Percentiles rank a stretch among this genome's conserved stretches.
Conservation (phyloP, 2,113 vertebrate species). For the Forbesichthys papilliferus region DNA sequence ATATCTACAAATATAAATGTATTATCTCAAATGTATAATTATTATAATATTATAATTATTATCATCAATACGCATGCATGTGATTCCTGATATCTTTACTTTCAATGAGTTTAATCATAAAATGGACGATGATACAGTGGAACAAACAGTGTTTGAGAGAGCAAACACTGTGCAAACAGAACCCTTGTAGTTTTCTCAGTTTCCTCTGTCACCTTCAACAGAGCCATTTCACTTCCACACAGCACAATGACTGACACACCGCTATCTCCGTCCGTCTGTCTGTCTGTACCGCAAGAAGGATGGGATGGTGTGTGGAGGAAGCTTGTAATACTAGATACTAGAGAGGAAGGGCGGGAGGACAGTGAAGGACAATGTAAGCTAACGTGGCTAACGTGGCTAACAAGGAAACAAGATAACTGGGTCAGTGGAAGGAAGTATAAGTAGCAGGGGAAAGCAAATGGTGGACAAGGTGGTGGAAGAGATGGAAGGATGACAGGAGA, state of each 20-base stretch:
- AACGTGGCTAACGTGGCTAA: constrained; percentile 15
- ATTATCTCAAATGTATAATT: too few relatives aligned
- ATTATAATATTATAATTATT: too few relatives aligned
- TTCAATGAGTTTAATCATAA: too few relatives aligned
- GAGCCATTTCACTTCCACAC: constrained; percentile 39
- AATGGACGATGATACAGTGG: constrained; percentile 1
- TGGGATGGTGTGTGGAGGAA: not conserved
- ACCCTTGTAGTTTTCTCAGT: not conserved
- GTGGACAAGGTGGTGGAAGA: not conserved
- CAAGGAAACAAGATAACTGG: constrained; percentile 6
- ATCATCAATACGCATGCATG: too few relatives aligned
- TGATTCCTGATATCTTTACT: too few relatives aligned
- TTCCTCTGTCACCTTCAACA: constrained; percentile 10
- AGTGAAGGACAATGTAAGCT: not conserved
- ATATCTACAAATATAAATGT: too few relatives aligned
- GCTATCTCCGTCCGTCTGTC: constrained; percentile 25
- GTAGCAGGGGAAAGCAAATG: not conserved
- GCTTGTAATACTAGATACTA: not conserved
- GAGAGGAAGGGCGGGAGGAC: not conserved
- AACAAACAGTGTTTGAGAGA: constrained; percentile 8
- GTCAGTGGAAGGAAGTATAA: constrained; percentile 27
- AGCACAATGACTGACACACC: constrained; percentile 24
- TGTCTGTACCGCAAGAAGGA: constrained; percentile 19
- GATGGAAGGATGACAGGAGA: constrained; percentile 30
- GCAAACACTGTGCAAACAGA: constrained; percentile 13